Conservation (phyloP, 2,888 invertebrate genomes). For the Drosophila trichaetosa region DNA sequence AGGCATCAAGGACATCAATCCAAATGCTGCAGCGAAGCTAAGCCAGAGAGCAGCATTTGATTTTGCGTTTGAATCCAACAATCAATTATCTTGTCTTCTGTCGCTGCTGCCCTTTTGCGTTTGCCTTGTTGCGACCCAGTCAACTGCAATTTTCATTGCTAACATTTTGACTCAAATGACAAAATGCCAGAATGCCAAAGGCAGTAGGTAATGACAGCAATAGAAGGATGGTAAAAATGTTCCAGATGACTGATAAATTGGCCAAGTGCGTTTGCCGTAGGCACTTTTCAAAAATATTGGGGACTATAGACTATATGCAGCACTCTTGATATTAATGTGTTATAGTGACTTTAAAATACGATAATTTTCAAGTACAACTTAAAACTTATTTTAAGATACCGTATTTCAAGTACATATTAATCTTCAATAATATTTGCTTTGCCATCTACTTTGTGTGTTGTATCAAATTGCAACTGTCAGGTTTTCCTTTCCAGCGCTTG, state of each 20-base stretch:
- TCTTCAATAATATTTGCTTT: conserved; percentile 9
- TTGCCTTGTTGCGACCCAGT: conserved; percentile 32
- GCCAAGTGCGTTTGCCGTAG: not conserved
- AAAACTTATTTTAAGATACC: not conserved
- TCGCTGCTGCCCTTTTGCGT: conserved; percentile 19
- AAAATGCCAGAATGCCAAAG: conserved; percentile 29
- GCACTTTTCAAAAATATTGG: no score
- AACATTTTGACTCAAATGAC: conserved; percentile 62
- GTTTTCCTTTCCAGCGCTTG: conserved; percentile 27
- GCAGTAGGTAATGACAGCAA: conserved; percentile 39
- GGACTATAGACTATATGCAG: not conserved
- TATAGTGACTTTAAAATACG: not conserved
- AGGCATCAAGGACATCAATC: conserved; percentile 47
- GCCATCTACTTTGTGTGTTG: conserved; percentile 17
- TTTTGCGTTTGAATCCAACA: conserved; percentile 79
- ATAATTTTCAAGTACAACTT: not conserved
- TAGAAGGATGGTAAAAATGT: conserved; percentile 25
- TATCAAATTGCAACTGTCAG: conserved; percentile 33
- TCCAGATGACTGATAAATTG: conserved; percentile 14
- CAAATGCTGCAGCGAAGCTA: conserved; percentile 33
- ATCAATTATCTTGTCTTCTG: conserved; percentile 78
- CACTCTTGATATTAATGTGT: not conserved
- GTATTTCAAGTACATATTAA: not conserved
- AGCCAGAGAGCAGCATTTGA: conserved; percentile 66
- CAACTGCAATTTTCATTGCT: conserved; percentile 69